Percentiles rank a stretch among this genome's conserved stretches.
Evolutionary conservation across 1,140 invertebrate species (phyloP).

Genomic region (Drosophila elegans): DNA sequence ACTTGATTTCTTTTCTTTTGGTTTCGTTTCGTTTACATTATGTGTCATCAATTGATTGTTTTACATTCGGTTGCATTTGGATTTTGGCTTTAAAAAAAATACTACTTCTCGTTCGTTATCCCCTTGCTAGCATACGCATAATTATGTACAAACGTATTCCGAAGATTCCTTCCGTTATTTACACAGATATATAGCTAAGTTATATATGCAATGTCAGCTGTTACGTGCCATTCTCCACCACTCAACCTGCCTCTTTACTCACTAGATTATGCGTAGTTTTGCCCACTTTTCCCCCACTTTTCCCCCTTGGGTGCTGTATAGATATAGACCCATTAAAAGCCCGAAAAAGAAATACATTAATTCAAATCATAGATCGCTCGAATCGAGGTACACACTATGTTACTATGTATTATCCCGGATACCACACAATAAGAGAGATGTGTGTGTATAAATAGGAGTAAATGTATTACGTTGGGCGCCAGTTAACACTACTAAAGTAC

Average conservation of each 20-base stretch:
- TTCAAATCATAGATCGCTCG: conserved; percentile 6
- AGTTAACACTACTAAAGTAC: conserved; percentile 64
- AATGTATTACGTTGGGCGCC: conserved; percentile 2
- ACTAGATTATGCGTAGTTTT: conserved; percentile 77
- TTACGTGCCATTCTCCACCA: neutral
- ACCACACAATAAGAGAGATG: conserved; percentile 1
- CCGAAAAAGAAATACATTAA: conserved; percentile 11
- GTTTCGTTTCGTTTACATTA: conserved; percentile 55
- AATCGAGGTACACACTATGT: neutral
- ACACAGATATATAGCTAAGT: conserved; percentile 38
- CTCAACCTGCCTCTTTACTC: conserved; percentile 25
- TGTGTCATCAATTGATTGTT: conserved; percentile 78
- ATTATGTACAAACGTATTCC: conserved; percentile 43
- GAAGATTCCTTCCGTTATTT: conserved; percentile 37
- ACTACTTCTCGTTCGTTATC: conserved; percentile 1
- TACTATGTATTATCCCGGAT: neutral
- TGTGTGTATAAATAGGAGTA: neutral
- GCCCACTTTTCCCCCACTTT: conserved; percentile 67
- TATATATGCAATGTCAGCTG: conserved; percentile 15
- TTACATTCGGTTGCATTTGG: conserved; percentile 71
- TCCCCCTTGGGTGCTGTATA: neutral
- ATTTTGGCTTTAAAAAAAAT: conserved; percentile 26
- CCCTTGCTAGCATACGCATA: conserved; percentile 35
- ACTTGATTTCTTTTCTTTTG: conserved; percentile 10
- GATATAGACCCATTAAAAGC: conserved; percentile 26